phyloP scores from a whole-genome alignment of 2,113 vertebrate species.

The Machaerirhynchus nigripectus region DNA sequence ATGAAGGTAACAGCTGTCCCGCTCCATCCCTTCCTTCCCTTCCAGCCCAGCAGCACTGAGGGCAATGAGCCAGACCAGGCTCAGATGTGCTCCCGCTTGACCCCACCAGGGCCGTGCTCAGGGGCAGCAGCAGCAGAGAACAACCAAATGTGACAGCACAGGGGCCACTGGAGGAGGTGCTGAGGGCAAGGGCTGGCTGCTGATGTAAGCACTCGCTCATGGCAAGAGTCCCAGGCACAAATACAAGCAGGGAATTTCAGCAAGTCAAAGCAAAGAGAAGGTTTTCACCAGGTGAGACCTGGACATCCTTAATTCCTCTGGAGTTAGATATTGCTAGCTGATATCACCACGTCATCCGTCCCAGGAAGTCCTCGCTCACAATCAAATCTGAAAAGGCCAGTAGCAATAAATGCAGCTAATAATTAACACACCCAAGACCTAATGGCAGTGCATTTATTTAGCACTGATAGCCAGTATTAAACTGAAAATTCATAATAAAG shows the following conservation, averaged over 20 bases:
- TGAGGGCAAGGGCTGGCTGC: not conserved
- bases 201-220: not conserved
- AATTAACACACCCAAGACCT: not conserved
- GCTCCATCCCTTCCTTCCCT: not conserved
- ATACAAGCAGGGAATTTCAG: not conserved
- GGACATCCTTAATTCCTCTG: not conserved
- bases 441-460: not conserved
- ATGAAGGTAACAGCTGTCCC: not conserved
- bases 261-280: not conserved
- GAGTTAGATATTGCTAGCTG: not conserved
- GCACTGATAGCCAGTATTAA: not conserved
- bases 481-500: not conserved
- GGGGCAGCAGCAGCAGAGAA: not conserved
- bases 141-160: not conserved
- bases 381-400: not conserved
- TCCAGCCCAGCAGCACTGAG: not conserved
- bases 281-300: not conserved
- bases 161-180: not conserved
- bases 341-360: not conserved
- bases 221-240: not conserved
- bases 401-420: not conserved
- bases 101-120: not conserved
- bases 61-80: not conserved
- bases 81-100: not conserved
- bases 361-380: not conserved